Conservation (phyloP, 2,888 invertebrate species). For the Boloria selene region DNA sequence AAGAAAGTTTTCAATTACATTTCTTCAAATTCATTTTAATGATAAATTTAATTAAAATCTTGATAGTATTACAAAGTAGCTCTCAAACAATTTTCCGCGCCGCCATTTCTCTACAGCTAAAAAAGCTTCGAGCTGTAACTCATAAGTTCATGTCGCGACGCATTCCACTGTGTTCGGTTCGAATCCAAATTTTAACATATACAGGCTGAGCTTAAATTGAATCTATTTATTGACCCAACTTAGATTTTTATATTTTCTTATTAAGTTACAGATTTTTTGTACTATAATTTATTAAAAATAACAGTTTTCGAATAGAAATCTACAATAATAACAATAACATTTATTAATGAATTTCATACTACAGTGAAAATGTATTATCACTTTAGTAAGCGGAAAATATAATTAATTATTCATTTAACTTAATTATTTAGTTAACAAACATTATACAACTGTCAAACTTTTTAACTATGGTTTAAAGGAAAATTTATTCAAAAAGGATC, state of each 20-base stretch:
- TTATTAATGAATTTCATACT: too few species aligned
- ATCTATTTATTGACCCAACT: not conserved
- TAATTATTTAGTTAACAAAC: too few species aligned
- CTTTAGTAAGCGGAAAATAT: too few species aligned
- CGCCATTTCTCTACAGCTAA: constrained; percentile 53
- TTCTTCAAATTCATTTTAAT: not conserved
- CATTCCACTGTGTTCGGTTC: constrained; percentile 61
- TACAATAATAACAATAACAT: too few species aligned
- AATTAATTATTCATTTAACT: too few species aligned
- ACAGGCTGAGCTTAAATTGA: constrained; percentile 49
- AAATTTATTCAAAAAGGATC: constrained; percentile 9
- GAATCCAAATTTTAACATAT: constrained; percentile 51
- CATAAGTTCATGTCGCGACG: constrained; percentile 73
- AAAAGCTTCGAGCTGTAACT: constrained; percentile 62
- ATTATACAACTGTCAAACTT: too few species aligned
- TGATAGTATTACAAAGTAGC: constrained; percentile 21
- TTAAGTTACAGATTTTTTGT: too few species aligned
- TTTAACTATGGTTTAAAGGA: too few species aligned
- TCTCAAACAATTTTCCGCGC: constrained; percentile 52
- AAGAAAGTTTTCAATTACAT: not conserved
- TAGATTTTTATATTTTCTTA: too few species aligned
- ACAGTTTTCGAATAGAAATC: too few species aligned
- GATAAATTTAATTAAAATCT: constrained; percentile 24
- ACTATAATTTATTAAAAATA: too few species aligned
- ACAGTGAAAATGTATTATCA: too few species aligned